phyloP scores from a whole-genome alignment of 2,113 vertebrate genomes.

The Pyxicephalus adspersus region DNA sequence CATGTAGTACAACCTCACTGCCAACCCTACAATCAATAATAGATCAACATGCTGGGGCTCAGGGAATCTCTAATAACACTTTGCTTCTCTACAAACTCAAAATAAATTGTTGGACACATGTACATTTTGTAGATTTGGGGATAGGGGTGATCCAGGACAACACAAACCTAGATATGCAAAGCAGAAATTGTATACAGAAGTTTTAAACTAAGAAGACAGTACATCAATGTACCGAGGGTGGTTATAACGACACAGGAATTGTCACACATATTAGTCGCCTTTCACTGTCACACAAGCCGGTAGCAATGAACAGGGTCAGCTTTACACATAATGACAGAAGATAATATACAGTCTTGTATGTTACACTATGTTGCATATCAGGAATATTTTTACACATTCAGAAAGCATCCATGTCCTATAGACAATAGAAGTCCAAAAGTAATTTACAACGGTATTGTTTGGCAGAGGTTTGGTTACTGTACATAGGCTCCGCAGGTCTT shows the following conservation, averaged over 20 bases:
- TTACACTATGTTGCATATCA: slow-evolving; percentile 38
- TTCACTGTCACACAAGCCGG: background rate
- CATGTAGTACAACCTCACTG: no score
- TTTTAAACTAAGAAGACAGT: slow-evolving; percentile 17
- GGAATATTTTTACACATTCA: slow-evolving; percentile 42
- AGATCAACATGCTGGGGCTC: no score
- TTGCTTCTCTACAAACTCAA: no score
- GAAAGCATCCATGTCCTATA: background rate
- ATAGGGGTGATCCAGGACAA: background rate
- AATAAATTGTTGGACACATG: no score
- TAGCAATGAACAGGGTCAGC: slow-evolving; percentile 6
- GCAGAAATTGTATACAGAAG: slow-evolving; percentile 26
- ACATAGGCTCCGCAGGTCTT: slow-evolving; percentile 47
- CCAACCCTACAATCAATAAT: no score
- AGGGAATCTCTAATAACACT: no score
- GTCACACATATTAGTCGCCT: slow-evolving; percentile 31
- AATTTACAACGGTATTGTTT: slow-evolving; percentile 19
- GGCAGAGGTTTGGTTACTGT: slow-evolving; percentile 32
- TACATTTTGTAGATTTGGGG: background rate
- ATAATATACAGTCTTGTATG: slow-evolving; percentile 36
- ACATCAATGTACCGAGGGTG: slow-evolving; percentile 11
- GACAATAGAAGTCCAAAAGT: background rate
- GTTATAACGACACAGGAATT: slow-evolving; percentile 11
- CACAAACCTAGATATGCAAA: background rate
- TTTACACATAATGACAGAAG: slow-evolving; percentile 10